These are phyloP conservation scores for Cryptocephalus moraei DNA, from an alignment of 2,888 invertebrate species.

Conservation along the genomic window DNA sequence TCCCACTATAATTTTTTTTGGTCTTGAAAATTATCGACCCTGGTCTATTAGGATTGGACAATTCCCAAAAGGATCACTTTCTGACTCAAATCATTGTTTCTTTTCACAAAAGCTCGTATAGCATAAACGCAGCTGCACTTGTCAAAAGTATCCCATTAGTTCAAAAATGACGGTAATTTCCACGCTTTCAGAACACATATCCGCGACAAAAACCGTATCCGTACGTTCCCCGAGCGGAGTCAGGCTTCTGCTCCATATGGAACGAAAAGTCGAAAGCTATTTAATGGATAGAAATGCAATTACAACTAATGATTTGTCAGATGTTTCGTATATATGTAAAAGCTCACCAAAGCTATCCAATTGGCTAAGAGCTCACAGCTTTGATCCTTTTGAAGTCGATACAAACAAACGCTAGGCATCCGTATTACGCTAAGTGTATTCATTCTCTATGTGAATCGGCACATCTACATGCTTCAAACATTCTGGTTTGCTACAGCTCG, in stretches of 20 bases:
- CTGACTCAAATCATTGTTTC: too few species aligned
- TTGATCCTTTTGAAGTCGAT: slow-evolving; percentile 30
- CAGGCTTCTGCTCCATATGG: neutral
- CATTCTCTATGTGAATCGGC: slow-evolving; percentile 20
- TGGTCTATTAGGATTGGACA: too few species aligned
- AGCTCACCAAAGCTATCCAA: slow-evolving; percentile 21
- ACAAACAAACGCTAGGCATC: slow-evolving; percentile 24
- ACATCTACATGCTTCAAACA: slow-evolving; percentile 13
- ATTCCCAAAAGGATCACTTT: too few species aligned
- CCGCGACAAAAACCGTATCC: too few species aligned
- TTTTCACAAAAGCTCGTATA: too few species aligned
- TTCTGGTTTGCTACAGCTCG: slow-evolving; percentile 3
- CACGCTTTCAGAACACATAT: too few species aligned
- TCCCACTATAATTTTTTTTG: too few species aligned
- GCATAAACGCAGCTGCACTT: too few species aligned
- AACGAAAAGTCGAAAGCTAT: slow-evolving; percentile 2
- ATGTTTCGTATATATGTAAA: slow-evolving; percentile 17
- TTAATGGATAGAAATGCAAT: slow-evolving; percentile 20
- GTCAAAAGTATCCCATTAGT: too few species aligned
- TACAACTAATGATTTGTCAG: slow-evolving; percentile 25
- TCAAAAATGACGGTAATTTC: too few species aligned
- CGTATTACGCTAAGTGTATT: slow-evolving; percentile 30
- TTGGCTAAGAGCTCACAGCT: slow-evolving; percentile 31
- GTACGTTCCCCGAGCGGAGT: too few species aligned
- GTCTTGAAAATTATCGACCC: too few species aligned